Conservation (phyloP, 2,113 vertebrate species). For the Phaetusa simplex region DNA sequence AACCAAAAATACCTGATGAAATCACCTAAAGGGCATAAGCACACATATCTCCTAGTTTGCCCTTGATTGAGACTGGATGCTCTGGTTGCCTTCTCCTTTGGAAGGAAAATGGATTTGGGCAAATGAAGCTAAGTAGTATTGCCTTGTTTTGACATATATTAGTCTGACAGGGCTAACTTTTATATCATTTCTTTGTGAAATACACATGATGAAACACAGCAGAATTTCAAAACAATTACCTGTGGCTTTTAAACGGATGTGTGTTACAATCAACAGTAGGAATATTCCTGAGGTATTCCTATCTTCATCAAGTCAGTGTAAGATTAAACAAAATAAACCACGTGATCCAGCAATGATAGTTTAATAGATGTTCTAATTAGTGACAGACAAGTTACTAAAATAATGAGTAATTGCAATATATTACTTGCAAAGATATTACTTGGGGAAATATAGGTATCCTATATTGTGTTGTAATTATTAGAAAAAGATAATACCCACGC, state of each 20-base stretch:
- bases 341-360: neutral
- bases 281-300: neutral
- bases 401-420: neutral
- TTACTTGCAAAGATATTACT: neutral
- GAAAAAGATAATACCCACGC: neutral
- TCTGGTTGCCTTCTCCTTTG: neutral
- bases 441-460: neutral
- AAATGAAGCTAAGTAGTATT: neutral
- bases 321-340: neutral
- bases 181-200: neutral
- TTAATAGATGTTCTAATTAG: neutral
- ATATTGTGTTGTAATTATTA: neutral
- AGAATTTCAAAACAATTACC: neutral
- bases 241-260: neutral
- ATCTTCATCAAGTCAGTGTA: neutral
- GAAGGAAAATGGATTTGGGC: neutral
- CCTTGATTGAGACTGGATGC: neutral
- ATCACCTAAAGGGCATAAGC: neutral
- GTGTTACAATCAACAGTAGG: neutral
- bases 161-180: neutral
- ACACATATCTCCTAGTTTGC: neutral
- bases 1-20: neutral
- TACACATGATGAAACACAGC: neutral
- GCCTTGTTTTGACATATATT: neutral
- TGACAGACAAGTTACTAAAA: neutral